Conservation (phyloP, 2,888 invertebrate species). For the Lasioglossum villosulum region DNA sequence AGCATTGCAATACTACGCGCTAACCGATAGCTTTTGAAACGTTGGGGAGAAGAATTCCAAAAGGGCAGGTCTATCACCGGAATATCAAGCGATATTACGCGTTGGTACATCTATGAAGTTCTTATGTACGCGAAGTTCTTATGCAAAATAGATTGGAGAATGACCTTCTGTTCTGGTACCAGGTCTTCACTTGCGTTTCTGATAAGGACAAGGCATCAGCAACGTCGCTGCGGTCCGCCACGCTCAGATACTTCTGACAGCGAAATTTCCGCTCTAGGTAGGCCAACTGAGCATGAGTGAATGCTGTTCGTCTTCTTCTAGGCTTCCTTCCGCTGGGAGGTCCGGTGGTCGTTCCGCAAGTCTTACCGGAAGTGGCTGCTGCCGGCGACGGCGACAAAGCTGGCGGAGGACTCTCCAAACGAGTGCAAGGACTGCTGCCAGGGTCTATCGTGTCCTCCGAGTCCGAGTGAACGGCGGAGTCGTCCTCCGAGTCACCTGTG, state of each 20-base stretch:
- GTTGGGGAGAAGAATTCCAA: neutral
- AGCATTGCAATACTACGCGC: neutral
- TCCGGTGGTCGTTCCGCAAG: constrained; percentile 74
- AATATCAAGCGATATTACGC: neutral
- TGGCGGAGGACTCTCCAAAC: constrained; percentile 78
- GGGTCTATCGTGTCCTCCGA: constrained; percentile 84
- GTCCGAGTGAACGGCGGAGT: constrained; percentile 82
- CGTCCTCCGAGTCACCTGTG: constrained; percentile 83
- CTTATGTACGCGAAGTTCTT: neutral
- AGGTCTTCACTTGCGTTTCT: constrained; percentile 98
- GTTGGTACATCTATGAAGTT: neutral
- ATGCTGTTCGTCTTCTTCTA: constrained; percentile 94
- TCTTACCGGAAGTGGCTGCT: constrained; percentile 68
- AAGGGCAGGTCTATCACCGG: neutral
- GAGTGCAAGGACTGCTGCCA: constrained; percentile 82
- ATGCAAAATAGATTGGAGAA: constrained; percentile 48
- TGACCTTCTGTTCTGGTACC: constrained; percentile 96
- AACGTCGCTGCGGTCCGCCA: constrained; percentile 96
- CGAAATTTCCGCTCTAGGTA: constrained; percentile 96
- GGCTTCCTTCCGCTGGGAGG: constrained; percentile 90
- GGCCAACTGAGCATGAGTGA: constrained; percentile 97
- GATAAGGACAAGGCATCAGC: constrained; percentile 95
- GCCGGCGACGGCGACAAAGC: constrained; percentile 79
- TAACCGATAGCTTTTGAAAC: neutral
- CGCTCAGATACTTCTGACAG: constrained; percentile 96